These are phyloP conservation scores for Brenthis daphne DNA, from an alignment of 2,888 invertebrate species.

Conservation along the genomic window DNA sequence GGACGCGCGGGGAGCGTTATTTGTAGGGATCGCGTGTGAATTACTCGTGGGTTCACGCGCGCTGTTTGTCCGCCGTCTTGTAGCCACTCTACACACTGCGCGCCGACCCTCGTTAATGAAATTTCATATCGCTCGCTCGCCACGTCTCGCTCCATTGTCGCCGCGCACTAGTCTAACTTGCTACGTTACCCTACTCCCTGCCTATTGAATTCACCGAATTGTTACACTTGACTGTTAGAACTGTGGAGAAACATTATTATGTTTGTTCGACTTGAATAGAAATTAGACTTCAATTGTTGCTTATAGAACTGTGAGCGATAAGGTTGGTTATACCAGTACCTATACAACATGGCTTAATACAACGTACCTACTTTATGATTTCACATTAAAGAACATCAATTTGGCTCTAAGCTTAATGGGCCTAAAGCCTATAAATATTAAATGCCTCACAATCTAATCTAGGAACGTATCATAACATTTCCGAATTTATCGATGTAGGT, in stretches of 20 bases:
- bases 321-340: conserved; percentile 14
- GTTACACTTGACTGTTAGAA: conserved; percentile 64
- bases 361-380: conserved; percentile 12
- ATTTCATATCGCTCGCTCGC: conserved; percentile 67
- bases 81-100: conserved; percentile 51
- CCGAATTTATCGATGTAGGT: conserved; percentile 33
- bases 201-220: conserved; percentile 62
- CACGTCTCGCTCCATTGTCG: conserved; percentile 61
- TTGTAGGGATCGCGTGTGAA: conserved; percentile 82
- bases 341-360: not conserved
- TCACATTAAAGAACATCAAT: conserved; percentile 22
- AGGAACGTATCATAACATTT: conserved; percentile 27
- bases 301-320: conserved; percentile 14
- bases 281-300: conserved; percentile 45
- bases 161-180: conserved; percentile 45
- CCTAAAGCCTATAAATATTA: conserved; percentile 26
- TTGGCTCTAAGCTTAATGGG: conserved; percentile 19
- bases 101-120: conserved; percentile 77
- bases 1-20: conserved; percentile 62
- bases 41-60: conserved; percentile 82
- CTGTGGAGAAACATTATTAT: conserved; percentile 44
- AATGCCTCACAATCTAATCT: conserved; percentile 30
- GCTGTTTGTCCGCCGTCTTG: conserved; percentile 75
- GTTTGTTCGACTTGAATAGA: conserved; percentile 38
- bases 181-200: conserved; percentile 40